Evolutionary conservation across 1,140 invertebrate species (phyloP), one percentile per base, ranked within the genome.

Genomic region (Ctenoplectra terminalis): DNA sequence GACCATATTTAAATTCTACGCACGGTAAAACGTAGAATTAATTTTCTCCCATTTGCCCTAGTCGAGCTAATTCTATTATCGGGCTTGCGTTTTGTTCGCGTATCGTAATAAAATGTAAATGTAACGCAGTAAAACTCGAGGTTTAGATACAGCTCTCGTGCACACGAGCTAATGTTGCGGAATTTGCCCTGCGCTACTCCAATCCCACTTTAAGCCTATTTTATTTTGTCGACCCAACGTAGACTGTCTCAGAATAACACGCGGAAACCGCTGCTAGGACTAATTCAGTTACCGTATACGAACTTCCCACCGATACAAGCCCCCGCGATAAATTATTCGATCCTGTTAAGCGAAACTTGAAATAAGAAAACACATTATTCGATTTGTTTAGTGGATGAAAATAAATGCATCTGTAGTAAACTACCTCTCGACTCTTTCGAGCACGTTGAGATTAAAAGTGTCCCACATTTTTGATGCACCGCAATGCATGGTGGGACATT

Each of bases 211-310:
- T 61, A 63, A 63, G 34, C 60, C 60, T n/a, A 37, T 37, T 63
- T 63, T 63, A 63, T 63, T 63, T 37, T 13, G 9, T 37, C 60
- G 8, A n/a, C 8, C 20, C 31, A 13, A 20, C 31, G 58, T 17
- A 34, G 58, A 4, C 34, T 13, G 60, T 34, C 58, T 61, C 31
- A 17, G 60, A 63, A 37, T 63, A 63, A 63, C 34, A 37, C 60
- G 34, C 34, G 60, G 34, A 63, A 63, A 63, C 34, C 58, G 58
- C 17, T 60, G 58, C 20, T n/a, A n/a, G 31, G 40, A n/a, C 37
- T 60, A 58, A 73, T 73, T 73, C 71, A 17, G 54, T 72, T 58
- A 40, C 4, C 69, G 48, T 54, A 37, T 26, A 40, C 52, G 29
- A 56, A 71, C n/a, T 40, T 56, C 20, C n/a, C n/a, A 9, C 37